Conservation (phyloP, 2,888 invertebrate species). For the Heliconius cydno region DNA sequence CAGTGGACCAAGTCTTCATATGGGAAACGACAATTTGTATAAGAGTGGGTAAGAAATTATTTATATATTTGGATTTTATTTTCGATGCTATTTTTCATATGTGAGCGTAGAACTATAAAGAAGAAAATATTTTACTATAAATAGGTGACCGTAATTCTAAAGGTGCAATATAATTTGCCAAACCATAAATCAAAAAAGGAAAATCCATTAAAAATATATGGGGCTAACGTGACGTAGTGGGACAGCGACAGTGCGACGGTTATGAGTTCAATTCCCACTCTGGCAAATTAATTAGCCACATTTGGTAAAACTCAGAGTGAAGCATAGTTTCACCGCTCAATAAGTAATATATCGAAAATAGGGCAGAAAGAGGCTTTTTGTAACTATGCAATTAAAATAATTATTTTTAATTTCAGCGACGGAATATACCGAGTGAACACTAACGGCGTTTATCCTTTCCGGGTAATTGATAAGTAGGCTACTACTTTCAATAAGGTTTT, state of each 20-base stretch:
- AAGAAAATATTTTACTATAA: background rate
- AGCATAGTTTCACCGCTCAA: background rate
- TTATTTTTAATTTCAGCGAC: constrained; percentile 54
- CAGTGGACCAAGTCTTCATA: constrained; percentile 51
- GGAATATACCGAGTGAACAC: constrained; percentile 68
- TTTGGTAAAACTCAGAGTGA: too few species aligned
- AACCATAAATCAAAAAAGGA: too few species aligned
- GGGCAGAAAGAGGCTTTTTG: background rate
- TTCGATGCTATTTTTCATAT: background rate
- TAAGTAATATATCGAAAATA: background rate
- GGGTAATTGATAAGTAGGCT: background rate
- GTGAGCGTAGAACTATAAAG: background rate
- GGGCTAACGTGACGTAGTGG: too few species aligned
- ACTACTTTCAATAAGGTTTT: too few species aligned
- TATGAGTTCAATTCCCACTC: too few species aligned
- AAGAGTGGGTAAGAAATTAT: constrained; percentile 58
- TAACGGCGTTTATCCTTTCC: constrained; percentile 40
- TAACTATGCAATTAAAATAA: constrained; percentile 1
- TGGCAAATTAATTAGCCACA: too few species aligned
- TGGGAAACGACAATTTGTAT: constrained; percentile 61
- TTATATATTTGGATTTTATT: background rate
- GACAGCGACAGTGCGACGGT: too few species aligned
- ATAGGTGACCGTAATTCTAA: too few species aligned
- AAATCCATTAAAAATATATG: too few species aligned
- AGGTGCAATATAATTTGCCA: too few species aligned